Conservation (phyloP, 2,888 invertebrate species). For the Pycnomerus fuliginosus region DNA sequence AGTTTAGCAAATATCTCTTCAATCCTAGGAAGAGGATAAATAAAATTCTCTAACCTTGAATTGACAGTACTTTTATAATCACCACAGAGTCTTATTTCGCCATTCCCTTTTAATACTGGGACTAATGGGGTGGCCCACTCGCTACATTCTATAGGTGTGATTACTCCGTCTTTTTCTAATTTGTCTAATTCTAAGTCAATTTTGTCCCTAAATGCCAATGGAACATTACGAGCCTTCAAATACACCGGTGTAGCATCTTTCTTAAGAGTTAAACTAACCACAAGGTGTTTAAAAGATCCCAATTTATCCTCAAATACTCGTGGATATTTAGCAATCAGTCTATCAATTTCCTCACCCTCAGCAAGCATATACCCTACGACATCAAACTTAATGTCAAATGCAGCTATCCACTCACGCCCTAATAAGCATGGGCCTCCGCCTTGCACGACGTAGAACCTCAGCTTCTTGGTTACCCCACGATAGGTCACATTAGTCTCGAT, state of each 20-base stretch:
- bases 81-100: background rate
- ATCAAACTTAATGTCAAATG: background rate
- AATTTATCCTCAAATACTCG: background rate
- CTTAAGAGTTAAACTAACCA: constrained; percentile 18
- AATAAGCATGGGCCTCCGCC: background rate
- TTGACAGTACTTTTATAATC: constrained; percentile 3
- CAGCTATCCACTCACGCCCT: background rate
- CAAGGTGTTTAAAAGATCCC: constrained; percentile 22
- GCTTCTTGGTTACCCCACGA: background rate
- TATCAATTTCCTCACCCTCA: background rate
- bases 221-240: background rate
- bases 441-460: background rate
- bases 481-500: background rate
- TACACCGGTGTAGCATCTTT: background rate
- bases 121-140: constrained; percentile 2
- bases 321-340: background rate
- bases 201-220: background rate
- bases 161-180: background rate
- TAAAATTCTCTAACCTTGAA: background rate
- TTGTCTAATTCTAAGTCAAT: background rate
- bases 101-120: background rate
- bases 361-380: background rate
- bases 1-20: constrained; percentile 5
- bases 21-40: constrained; percentile 4
- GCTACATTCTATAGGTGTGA: background rate